Percentiles rank a stretch among this genome's conserved stretches.
These are phyloP conservation scores for Doryteuthis pealeii DNA, from an alignment of 1,140 invertebrate species.

Conservation along the genomic window DNA sequence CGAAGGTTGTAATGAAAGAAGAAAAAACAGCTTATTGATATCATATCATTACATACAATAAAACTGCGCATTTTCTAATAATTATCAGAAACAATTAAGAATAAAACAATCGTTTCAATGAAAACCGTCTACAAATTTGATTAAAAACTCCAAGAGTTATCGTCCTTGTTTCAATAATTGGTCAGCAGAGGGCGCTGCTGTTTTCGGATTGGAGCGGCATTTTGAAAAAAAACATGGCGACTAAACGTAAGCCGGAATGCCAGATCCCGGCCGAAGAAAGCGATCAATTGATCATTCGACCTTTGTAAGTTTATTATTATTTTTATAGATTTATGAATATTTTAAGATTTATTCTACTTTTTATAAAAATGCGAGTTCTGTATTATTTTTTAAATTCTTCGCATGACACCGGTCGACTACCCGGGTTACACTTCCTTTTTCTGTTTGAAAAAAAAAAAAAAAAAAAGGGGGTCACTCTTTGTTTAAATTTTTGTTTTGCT, in stretches of 20 bases:
- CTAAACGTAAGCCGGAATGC: constrained; percentile 42
- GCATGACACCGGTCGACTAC: background rate
- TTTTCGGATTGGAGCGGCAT: background rate
- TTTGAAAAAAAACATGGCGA: constrained; percentile 34
- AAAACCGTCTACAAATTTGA: background rate
- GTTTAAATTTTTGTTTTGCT: background rate
- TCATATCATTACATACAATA: background rate
- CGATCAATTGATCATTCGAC: constrained; percentile 48
- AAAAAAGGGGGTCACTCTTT: background rate
- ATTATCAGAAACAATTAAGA: background rate
- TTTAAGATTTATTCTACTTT: background rate
- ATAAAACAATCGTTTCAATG: background rate
- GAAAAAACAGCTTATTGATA: too few relatives aligned
- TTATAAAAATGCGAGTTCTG: background rate
- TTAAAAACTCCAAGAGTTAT: background rate
- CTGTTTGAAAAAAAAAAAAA: too few relatives aligned
- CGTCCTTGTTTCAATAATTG: background rate
- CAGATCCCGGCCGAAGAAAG: constrained; percentile 52
- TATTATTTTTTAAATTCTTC: background rate
- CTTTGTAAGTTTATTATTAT: constrained; percentile 35
- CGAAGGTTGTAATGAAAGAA: too few relatives aligned
- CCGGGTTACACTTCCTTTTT: too few relatives aligned
- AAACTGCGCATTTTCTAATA: background rate
- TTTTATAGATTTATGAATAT: background rate
- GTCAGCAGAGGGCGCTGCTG: background rate